These are phyloP conservation scores for Gnathonemus echidnorhynchus DNA, from an alignment of 2,113 vertebrate species.

Conservation along the genomic window DNA sequence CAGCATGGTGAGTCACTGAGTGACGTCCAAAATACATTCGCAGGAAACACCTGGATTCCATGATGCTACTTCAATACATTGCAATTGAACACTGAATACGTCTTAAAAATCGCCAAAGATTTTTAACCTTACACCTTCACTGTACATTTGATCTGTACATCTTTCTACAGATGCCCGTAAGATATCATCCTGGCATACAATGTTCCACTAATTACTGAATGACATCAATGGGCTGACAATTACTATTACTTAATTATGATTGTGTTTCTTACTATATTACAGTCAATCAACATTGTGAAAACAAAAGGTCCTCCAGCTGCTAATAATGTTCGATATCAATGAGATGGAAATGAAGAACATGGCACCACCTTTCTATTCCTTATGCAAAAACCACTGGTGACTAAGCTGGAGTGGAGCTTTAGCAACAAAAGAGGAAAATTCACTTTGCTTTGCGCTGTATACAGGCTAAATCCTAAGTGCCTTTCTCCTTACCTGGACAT, in stretches of 20 bases:
- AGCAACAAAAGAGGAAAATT: not conserved
- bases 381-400: not conserved
- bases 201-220: not conserved
- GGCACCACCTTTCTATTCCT: not conserved
- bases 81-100: not conserved
- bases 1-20: not conserved
- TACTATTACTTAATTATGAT: not conserved
- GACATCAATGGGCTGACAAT: not conserved
- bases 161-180: not conserved
- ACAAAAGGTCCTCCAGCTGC: not conserved
- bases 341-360: not conserved
- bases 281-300: not conserved
- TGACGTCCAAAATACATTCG: not conserved
- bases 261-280: not conserved
- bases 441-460: not conserved
- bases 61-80: not conserved
- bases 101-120: not conserved
- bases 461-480: not conserved
- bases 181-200: not conserved
- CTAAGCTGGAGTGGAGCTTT: not conserved
- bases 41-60: not conserved
- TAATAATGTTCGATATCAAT: not conserved
- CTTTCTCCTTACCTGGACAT: slow-evolving; percentile 81
- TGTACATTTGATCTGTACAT: not conserved
- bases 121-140: too few relatives aligned